Conservation (phyloP, 2,888 invertebrate species). For the Cetonia aurata region DNA sequence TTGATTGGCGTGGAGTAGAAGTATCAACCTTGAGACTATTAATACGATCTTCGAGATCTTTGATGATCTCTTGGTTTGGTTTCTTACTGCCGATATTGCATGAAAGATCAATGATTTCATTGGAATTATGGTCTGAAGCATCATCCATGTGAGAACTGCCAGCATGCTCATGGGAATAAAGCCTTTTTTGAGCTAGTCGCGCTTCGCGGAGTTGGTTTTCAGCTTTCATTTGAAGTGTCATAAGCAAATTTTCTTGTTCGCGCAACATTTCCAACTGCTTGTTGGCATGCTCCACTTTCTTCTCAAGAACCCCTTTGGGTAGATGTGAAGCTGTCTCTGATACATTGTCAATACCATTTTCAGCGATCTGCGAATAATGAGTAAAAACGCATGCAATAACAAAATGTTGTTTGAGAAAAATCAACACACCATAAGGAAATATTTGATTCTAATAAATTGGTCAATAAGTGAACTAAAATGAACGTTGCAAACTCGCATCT, state of each 20-base stretch:
- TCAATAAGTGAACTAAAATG: too few species aligned
- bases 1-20: constrained; percentile 18
- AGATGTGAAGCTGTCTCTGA: constrained; percentile 51
- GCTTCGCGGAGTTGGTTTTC: constrained; percentile 64
- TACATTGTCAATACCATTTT: constrained; percentile 56
- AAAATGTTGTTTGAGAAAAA: too few species aligned
- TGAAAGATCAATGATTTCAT: constrained; percentile 28
- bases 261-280: constrained; percentile 59
- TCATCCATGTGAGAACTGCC: constrained; percentile 32
- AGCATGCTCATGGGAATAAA: constrained; percentile 48
- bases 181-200: constrained; percentile 61
- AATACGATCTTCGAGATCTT: constrained; percentile 61
- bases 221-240: constrained; percentile 62
- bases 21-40: constrained; percentile 55
- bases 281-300: constrained; percentile 57
- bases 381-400: neutral
- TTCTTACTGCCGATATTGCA: constrained; percentile 49
- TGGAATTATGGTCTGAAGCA: constrained; percentile 28
- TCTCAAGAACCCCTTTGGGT: constrained; percentile 56
- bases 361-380: constrained; percentile 43
- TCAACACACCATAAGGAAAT: too few species aligned
- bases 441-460: too few species aligned
- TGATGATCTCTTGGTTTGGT: constrained; percentile 59
- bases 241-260: constrained; percentile 59
- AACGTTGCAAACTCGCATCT: too few species aligned